Conservation (phyloP, 2,797 vertebrate genomes). For the Hydrocynus forskahlii region DNA sequence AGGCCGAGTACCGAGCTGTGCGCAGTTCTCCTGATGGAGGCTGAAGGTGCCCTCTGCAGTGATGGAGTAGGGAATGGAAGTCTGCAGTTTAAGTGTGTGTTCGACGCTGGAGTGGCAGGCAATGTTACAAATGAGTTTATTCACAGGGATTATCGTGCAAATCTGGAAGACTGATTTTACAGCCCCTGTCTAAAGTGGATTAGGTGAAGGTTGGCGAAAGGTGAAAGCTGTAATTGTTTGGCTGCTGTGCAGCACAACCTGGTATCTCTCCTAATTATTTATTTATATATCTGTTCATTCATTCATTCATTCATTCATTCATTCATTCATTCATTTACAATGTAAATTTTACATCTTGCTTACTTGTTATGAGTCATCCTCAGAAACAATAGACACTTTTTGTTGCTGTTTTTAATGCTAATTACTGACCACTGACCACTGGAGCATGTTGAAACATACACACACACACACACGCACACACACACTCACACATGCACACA, state of each 20-base stretch:
- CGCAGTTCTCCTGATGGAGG: slow-evolving; percentile 54
- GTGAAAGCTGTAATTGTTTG: slow-evolving; percentile 54
- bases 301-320: not conserved
- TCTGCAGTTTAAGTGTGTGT: slow-evolving; percentile 12
- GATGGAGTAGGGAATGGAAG: slow-evolving; percentile 45
- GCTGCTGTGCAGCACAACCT: not conserved
- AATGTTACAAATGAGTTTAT: slow-evolving; percentile 69
- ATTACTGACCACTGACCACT: not conserved
- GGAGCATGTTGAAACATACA: no score
- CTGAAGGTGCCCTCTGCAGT: slow-evolving; percentile 75
- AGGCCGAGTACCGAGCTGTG: slow-evolving; percentile 35
- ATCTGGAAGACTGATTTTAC: slow-evolving; percentile 65
- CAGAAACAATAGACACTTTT: not conserved
- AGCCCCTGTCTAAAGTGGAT: slow-evolving; percentile 66
- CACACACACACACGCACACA: not conserved
- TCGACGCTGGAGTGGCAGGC: slow-evolving; percentile 43
- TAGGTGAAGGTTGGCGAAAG: slow-evolving; percentile 70
- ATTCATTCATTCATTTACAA: not conserved
- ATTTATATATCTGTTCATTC: not conserved
- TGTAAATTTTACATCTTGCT: no score
- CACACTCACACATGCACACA: not conserved
- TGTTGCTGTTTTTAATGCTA: not conserved
- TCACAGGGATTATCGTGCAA: slow-evolving; percentile 72
- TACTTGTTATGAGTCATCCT: not conserved
- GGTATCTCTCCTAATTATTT: not conserved